phyloP scores from a whole-genome alignment of 2,113 vertebrate genomes.

The Gymnocephalus cernua region DNA sequence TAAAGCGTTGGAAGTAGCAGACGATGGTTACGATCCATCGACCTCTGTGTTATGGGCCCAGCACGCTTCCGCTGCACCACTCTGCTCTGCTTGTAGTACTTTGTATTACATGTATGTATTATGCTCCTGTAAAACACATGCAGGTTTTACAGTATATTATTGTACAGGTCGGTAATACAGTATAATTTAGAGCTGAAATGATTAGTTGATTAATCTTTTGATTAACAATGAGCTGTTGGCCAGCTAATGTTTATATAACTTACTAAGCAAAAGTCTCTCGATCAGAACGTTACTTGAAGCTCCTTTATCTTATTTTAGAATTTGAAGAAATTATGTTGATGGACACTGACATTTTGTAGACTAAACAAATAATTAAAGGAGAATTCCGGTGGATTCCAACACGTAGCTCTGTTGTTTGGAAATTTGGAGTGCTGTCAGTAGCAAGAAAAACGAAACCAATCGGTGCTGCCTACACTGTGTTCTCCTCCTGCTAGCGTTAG shows the following conservation, averaged over 20 bases:
- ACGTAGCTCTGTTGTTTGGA: too few species aligned
- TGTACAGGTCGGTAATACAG: background rate
- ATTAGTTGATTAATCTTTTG: background rate
- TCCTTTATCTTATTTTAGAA: background rate
- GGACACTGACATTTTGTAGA: background rate
- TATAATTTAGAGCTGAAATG: background rate
- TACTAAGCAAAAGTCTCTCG: too few species aligned
- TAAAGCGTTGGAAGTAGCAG: too few species aligned
- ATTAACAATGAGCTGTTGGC: too few species aligned
- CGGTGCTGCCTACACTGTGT: too few species aligned
- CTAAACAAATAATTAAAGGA: background rate
- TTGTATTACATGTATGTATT: background rate
- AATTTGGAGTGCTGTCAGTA: too few species aligned
- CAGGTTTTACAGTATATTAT: background rate
- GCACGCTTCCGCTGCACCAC: slow-evolving; percentile 89
- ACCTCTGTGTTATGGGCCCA: slow-evolving; percentile 71
- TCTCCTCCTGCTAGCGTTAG: too few species aligned
- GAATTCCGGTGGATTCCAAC: too few species aligned
- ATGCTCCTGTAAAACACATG: background rate
- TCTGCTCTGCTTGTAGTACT: slow-evolving; percentile 75
- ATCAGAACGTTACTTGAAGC: background rate
- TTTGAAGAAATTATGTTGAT: background rate
- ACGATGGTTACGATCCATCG: too few species aligned
- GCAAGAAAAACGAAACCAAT: too few species aligned
- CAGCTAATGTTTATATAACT: too few species aligned